Base-by-base conservation (phyloP, 2,888 invertebrate genomes). In the Drosophila picticornis region DNA sequence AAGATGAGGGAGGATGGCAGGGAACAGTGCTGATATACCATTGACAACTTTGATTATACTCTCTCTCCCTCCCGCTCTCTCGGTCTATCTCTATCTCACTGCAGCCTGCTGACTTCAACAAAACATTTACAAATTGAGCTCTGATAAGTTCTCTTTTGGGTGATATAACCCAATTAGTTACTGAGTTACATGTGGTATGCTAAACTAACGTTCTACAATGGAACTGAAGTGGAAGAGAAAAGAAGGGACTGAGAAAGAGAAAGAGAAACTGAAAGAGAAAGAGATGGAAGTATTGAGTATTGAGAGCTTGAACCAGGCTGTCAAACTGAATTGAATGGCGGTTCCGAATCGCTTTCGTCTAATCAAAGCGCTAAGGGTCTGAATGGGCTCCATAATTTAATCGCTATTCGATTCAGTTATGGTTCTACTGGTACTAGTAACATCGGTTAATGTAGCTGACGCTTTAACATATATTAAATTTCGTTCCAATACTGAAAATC, bases 71-170 rank as follows among this genome's bases (percentile, higher is more conserved):
- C 32, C 0, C 32, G 4, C 34, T 13, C 4, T 13, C n/a, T 29
- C 19, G 2, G 22, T 27, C 27, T 38, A n/a, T 52, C 1, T 27
- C 59, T 40, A 29, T 31, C 4, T 27, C 27, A 10, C 19, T 50
- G 5, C 11, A 55, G 69, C 51, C 57, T 50, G 56, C 61, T 43
- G 38, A 56, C 16, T 69, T 52, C 19, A 62, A 62, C 62, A 57
- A 56, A 71, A 46, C 53, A 61, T 38, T 61, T 60, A 71, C 68
- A 70, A 70, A 60, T 53, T 50, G 67, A 40, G 27, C 46, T 22
- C 19, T 11, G 69, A 70, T 70, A 67, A 59, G 36, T 22, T 29
- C n/a, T 46, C 38, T 40, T 48, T 46, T 16, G 16, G 31, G 3
- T 16, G 22, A 16, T 11, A 43, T 22, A 22, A 5, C 34, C 32